These are phyloP conservation scores for Diorhabda sublineata DNA, from an alignment of 1,140 invertebrate genomes.

Conservation along the genomic window DNA sequence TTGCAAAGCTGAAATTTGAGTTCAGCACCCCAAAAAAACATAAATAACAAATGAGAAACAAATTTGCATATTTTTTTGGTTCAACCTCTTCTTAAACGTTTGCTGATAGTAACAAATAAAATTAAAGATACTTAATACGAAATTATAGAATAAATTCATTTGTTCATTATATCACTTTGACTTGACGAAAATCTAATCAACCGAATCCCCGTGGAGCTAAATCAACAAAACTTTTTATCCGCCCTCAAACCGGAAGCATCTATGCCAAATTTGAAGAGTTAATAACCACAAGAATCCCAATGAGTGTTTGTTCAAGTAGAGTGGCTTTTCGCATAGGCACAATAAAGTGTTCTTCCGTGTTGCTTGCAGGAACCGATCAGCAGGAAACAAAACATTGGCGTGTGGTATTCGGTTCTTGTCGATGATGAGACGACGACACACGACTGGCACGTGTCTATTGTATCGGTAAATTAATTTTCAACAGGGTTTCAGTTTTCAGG, in stretches of 20 bases:
- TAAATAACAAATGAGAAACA: too few relatives aligned
- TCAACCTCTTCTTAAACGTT: too few relatives aligned
- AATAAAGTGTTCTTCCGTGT: conserved; percentile 19
- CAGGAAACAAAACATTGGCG: conserved; percentile 18
- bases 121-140: too few relatives aligned
- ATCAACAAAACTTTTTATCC: conserved; percentile 7
- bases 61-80: too few relatives aligned
- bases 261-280: conserved; percentile 19
- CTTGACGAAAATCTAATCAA: conserved; percentile 3
- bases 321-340: conserved; percentile 11
- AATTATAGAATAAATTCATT: too few relatives aligned
- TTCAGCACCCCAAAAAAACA: too few relatives aligned
- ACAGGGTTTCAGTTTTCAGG: conserved; percentile 18
- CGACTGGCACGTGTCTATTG: conserved; percentile 18
- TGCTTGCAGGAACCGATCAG: conserved; percentile 8
- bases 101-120: too few relatives aligned
- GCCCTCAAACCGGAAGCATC: conserved; percentile 11
- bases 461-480: conserved; percentile 19
- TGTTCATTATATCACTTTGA: too few relatives aligned
- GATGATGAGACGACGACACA: conserved; percentile 9
- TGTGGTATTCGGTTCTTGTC: conserved; percentile 4
- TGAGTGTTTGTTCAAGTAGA: conserved; percentile 22
- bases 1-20: too few relatives aligned
- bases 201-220: background rate
- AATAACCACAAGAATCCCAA: conserved; percentile 22